phyloP scores from a whole-genome alignment of 2,113 vertebrate species.

The Gallinago paraguaiae region DNA sequence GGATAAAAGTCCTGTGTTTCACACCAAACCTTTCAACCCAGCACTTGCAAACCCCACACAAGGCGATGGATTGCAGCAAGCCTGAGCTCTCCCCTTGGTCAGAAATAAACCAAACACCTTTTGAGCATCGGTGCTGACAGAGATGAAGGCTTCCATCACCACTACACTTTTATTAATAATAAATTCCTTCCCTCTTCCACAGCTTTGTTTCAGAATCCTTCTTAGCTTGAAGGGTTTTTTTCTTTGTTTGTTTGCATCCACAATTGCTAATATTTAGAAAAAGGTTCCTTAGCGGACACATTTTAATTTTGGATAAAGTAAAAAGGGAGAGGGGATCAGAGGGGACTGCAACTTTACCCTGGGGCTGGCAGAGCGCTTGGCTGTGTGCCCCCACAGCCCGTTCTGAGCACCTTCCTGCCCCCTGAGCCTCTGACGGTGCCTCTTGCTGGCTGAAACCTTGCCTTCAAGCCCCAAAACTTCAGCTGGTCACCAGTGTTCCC shows the following conservation, averaged over 20 bases:
- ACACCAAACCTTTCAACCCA: neutral
- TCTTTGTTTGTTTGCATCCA: neutral
- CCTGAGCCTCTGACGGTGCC: rapidly evolving
- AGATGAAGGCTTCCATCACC: neutral
- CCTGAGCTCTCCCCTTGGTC: rapidly evolving
- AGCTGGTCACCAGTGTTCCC: neutral
- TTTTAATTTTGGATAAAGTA: neutral
- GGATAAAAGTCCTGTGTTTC: neutral
- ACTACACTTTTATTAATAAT: neutral
- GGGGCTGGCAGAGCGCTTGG: rapidly evolving
- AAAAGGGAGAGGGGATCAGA: neutral
- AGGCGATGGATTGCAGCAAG: neutral
- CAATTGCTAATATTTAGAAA: too few relatives aligned
- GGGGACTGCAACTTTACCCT: neutral
- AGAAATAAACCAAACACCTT: neutral
- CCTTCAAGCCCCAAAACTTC: neutral
- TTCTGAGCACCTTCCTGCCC: rapidly evolving
- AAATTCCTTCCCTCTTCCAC: neutral
- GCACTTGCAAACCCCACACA: neutral
- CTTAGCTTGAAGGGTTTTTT: too few relatives aligned
- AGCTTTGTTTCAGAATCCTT: neutral
- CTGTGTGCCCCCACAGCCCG: neutral
- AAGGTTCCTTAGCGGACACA: neutral
- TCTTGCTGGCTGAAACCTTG: neutral
- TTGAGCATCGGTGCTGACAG: rapidly evolving